phyloP scores from a whole-genome alignment of 2,113 vertebrate species.

The Entomyzon cyanotis region DNA sequence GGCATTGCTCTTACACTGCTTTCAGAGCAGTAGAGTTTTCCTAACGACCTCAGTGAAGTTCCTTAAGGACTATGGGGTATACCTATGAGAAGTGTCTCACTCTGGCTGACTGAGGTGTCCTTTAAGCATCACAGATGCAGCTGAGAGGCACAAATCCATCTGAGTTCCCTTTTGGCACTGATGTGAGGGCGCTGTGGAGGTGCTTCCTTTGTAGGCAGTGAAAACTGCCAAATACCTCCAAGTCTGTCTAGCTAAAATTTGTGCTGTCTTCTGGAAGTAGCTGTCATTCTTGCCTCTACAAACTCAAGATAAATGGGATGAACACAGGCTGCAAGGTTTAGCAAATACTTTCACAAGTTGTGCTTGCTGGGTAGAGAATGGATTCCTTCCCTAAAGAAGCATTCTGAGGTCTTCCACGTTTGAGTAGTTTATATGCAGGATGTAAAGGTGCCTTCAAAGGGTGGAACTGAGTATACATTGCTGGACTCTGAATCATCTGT shows the following conservation, averaged over 20 bases:
- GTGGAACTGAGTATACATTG: neutral
- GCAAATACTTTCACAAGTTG: neutral
- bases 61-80: neutral
- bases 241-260: neutral
- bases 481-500: neutral
- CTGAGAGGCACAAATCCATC: neutral
- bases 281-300: neutral
- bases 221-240: neutral
- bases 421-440: neutral
- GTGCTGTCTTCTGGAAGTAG: neutral
- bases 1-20: neutral
- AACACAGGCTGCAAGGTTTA: neutral
- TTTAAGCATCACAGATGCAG: neutral
- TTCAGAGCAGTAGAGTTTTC: neutral
- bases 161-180: neutral
- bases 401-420: neutral
- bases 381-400: neutral
- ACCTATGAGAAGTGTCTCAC: accelerated
- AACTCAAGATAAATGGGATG: neutral
- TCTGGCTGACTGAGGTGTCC: neutral
- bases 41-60: neutral
- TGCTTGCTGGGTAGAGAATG: neutral
- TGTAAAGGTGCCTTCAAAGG: neutral
- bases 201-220: neutral
- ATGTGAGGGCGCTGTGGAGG: neutral